phyloP scores from a whole-genome alignment of 2,888 invertebrate species.

The Euphydryas editha region DNA sequence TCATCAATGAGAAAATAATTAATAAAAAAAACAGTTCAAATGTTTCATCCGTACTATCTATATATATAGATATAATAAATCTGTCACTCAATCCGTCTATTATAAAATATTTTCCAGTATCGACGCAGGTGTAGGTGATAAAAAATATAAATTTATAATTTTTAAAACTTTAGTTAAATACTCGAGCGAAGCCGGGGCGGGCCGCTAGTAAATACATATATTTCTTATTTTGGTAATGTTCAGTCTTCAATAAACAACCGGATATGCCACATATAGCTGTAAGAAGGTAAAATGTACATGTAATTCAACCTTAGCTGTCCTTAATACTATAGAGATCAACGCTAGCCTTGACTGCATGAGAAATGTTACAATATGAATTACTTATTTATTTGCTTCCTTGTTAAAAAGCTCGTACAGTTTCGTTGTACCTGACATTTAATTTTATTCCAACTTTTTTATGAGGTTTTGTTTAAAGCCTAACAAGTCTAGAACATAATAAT shows the following conservation, averaged over 20 bases:
- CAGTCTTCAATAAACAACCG: conserved; percentile 8
- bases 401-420: conserved; percentile 1
- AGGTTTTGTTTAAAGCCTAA: neutral
- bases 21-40: no score
- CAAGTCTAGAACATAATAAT: neutral
- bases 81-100: no score
- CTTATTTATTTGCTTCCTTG: conserved; percentile 30
- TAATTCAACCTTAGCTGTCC: conserved; percentile 23
- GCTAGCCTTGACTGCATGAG: conserved; percentile 35
- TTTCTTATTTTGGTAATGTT: conserved; percentile 3
- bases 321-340: conserved; percentile 15
- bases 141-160: no score
- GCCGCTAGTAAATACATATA: neutral
- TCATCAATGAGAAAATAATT: no score
- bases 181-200: no score
- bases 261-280: neutral
- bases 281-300: conserved; percentile 17
- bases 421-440: conserved; percentile 30
- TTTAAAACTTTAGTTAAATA: no score
- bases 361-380: conserved; percentile 26
- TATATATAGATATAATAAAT: no score
- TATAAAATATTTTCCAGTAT: no score
- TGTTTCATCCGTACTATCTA: no score
- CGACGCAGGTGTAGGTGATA: no score
- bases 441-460: conserved; percentile 4